Evolutionary conservation across 2,888 invertebrate genomes (phyloP).

Genomic region (Anoncus sp.): DNA sequence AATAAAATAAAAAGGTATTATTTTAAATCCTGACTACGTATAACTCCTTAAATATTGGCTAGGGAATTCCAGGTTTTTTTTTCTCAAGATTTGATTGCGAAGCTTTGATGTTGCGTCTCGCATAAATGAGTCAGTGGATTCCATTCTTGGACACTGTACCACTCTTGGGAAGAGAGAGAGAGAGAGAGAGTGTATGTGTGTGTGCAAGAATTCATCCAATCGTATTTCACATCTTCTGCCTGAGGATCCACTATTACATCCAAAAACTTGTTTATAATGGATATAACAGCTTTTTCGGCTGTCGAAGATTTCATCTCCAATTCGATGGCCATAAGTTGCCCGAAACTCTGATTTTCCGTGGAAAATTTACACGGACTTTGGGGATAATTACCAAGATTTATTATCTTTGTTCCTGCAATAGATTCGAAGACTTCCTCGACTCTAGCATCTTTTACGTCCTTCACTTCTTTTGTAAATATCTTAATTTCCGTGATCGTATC

Average conservation of each 20-base stretch:
- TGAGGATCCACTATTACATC: constrained; percentile 86
- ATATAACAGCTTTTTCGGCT: constrained; percentile 91
- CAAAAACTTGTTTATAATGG: constrained; percentile 91
- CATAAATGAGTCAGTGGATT: too few species aligned
- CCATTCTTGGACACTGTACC: too few species aligned
- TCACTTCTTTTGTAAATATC: constrained; percentile 88
- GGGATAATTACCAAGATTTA: constrained; percentile 87
- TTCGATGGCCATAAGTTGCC: constrained; percentile 84
- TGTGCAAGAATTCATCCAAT: constrained; percentile 88
- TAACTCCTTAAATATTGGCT: too few species aligned
- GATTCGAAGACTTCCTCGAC: constrained; percentile 88
- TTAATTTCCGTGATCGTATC: constrained; percentile 86
- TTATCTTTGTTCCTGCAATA: constrained; percentile 86
- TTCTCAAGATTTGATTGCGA: too few species aligned
- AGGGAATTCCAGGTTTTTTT: too few species aligned
- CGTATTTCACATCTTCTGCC: constrained; percentile 86
- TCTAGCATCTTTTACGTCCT: constrained; percentile 90
- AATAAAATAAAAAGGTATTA: too few species aligned
- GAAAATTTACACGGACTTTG: constrained; percentile 87
- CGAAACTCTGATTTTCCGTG: constrained; percentile 86
- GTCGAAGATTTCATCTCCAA: constrained; percentile 86
- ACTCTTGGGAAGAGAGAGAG: too few species aligned
- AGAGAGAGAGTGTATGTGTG: too few species aligned
- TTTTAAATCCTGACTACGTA: too few species aligned
- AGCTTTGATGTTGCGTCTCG: too few species aligned